These are phyloP conservation scores for Zalophus californianus DNA, from an alignment of 2,797 vertebrate genomes.

Conservation along the genomic window DNA sequence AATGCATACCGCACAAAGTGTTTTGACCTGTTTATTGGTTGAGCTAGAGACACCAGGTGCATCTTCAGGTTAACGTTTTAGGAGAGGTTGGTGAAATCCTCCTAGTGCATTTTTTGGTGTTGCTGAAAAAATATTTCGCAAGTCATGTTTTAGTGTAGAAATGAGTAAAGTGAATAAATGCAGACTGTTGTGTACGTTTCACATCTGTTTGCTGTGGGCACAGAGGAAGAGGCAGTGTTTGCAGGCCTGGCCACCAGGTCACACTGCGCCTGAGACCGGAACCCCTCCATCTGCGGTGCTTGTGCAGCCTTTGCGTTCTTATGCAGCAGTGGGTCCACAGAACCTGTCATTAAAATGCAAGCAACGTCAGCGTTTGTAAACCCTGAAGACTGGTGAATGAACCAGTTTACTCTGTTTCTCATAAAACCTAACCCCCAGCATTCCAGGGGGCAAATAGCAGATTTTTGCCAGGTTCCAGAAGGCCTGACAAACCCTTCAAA, in stretches of 20 bases:
- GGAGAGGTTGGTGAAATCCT: not conserved
- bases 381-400: not conserved
- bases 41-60: too few species aligned
- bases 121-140: not conserved
- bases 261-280: not conserved
- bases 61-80: not conserved
- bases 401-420: not conserved
- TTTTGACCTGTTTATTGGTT: too few species aligned
- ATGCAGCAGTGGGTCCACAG: accelerated
- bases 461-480: not conserved
- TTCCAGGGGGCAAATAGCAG: not conserved
- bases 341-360: accelerated
- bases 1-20: not conserved
- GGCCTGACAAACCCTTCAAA: not conserved
- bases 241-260: not conserved
- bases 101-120: not conserved
- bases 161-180: not conserved
- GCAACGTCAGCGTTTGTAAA: accelerated
- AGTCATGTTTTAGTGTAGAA: not conserved
- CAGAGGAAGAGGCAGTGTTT: not conserved
- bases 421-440: not conserved
- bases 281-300: accelerated
- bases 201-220: accelerated
- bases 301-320: not conserved
- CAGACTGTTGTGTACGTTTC: not conserved